phyloP scores from a whole-genome alignment of 2,888 invertebrate genomes.

The Apodemia zela region DNA sequence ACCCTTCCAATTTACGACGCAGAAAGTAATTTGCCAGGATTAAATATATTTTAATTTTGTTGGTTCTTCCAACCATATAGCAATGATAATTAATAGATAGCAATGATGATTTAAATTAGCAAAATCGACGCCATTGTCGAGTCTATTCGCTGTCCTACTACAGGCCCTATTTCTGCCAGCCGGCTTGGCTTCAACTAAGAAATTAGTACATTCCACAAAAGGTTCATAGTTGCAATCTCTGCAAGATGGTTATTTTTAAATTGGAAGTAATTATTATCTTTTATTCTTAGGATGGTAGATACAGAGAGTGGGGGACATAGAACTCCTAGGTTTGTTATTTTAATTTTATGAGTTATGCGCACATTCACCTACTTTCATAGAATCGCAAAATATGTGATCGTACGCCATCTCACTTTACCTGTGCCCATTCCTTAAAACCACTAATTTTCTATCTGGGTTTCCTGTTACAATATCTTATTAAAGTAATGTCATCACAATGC shows the following conservation, averaged over 20 bases:
- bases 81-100: too few species aligned
- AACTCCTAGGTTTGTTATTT: slow-evolving; percentile 84
- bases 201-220: neutral
- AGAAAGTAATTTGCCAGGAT: too few species aligned
- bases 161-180: neutral
- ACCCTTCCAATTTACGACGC: too few species aligned
- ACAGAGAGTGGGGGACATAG: slow-evolving; percentile 85
- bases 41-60: too few species aligned
- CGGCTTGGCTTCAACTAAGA: neutral
- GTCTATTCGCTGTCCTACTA: neutral
- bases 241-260: slow-evolving; percentile 18
- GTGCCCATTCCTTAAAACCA: neutral
- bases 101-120: neutral
- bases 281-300: slow-evolving; percentile 83
- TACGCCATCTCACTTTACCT: slow-evolving; percentile 43
- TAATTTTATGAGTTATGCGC: slow-evolving; percentile 71
- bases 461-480: slow-evolving; percentile 1
- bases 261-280: slow-evolving; percentile 41
- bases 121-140: neutral
- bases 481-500: neutral
- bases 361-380: slow-evolving; percentile 46
- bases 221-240: neutral
- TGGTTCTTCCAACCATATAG: too few species aligned
- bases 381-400: slow-evolving; percentile 33
- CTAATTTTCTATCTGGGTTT: slow-evolving; percentile 9